phyloP scores from a whole-genome alignment of 2,888 invertebrate species.

The Gymnoscelis rufifasciata region DNA sequence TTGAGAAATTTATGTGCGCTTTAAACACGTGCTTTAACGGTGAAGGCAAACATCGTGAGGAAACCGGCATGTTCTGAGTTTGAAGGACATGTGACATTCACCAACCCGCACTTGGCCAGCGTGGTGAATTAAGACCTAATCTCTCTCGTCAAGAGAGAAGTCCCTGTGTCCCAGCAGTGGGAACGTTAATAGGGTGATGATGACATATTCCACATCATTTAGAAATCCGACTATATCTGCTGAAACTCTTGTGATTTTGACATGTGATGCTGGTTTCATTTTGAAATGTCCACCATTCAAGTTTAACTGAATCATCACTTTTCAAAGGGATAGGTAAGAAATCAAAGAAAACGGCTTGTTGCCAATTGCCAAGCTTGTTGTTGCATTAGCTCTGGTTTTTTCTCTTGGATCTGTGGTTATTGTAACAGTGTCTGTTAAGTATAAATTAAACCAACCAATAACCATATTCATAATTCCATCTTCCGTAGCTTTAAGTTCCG shows the following conservation, averaged over 20 bases:
- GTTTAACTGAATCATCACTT: slow-evolving; percentile 45
- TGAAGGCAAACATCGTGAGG: too few relatives aligned
- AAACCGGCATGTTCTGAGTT: too few relatives aligned
- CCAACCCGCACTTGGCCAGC: too few relatives aligned
- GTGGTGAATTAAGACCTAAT: too few relatives aligned
- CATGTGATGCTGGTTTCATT: slow-evolving; percentile 40
- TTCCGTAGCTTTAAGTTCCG: slow-evolving; percentile 54
- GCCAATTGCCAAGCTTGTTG: too few relatives aligned
- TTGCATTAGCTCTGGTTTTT: slow-evolving; percentile 73
- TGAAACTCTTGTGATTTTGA: slow-evolving; percentile 46
- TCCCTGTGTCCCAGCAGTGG: too few relatives aligned
- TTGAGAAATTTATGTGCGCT: too few relatives aligned
- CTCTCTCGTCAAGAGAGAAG: too few relatives aligned
- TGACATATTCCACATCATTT: slow-evolving; percentile 72
- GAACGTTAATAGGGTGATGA: too few relatives aligned
- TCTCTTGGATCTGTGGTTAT: slow-evolving; percentile 81
- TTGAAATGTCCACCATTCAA: slow-evolving; percentile 58
- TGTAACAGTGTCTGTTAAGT: slow-evolving; percentile 80
- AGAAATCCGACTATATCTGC: slow-evolving; percentile 60
- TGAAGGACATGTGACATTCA: too few relatives aligned
- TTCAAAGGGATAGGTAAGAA: slow-evolving; percentile 53
- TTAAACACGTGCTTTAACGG: too few relatives aligned
- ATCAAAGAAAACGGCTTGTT: slow-evolving; percentile 85
- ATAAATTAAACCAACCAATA: slow-evolving; percentile 86
- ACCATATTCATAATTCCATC: slow-evolving; percentile 81